Base-by-base conservation (phyloP, 2,797 vertebrate genomes). In the Bradypodion ventrale region DNA sequence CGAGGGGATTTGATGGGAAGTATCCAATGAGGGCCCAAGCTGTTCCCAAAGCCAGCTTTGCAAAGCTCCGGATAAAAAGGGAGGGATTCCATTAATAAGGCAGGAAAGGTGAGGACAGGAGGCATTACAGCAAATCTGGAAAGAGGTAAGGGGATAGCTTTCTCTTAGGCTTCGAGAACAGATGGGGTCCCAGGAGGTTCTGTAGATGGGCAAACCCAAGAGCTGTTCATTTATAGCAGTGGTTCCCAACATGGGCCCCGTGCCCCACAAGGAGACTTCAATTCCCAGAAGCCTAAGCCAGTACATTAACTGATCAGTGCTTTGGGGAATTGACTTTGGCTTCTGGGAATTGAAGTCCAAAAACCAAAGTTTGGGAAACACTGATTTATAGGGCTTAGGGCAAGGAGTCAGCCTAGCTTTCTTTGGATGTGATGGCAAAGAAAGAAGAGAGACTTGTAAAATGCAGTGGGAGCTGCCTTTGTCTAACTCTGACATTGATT, bases 91-190 rank as follows among this genome's bases (percentile, higher is more conserved):
- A 52, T 78, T 94, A 90, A 93, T 83, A 15, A 86, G 86, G 87
- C 83, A 3, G 59, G 90, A 23, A 85, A 52, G 90, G 91, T 93
- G 88, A 87, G 92, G 88, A 93, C 29, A 21, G 90, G 93, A 56
- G 82, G 93, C 93, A 40, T 83, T 87, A 44, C 87, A 42, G 93
- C 89, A 76, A 82, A 82, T 70, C 93, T 86, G 91, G 82, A 90
- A 76, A 86, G 90, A 94, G 93, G 95, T 96, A 95, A 96, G 94
- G 94, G 77, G 93, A 91, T 92, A 72, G 90, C 80, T 91, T 68
- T 92, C 93, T 86, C 90, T 87, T 91, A 69, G 88, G 92, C 92
- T 90, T 83, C 89, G 4, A 10, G 83, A 93, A 93, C 94, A 92
- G 88, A 94, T 94, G 95, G 94, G 86, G 88, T 80, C 85, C 62